phyloP scores from a whole-genome alignment of 2,113 vertebrate species.

The Channa argus region DNA sequence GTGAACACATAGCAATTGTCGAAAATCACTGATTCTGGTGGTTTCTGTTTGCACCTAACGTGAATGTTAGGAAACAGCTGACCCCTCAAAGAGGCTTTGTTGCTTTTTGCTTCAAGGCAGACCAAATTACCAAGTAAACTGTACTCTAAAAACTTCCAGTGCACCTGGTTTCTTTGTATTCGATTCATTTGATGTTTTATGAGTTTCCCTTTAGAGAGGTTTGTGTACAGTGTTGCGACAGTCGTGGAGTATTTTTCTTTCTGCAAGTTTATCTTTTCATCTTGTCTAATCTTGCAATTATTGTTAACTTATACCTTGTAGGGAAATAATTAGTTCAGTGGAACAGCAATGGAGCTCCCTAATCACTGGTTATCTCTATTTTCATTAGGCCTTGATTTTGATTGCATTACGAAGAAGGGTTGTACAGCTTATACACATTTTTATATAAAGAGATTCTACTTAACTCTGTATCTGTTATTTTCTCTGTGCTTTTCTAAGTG shows the following conservation, averaged over 20 bases:
- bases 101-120: no score
- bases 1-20: background rate
- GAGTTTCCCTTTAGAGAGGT: no score
- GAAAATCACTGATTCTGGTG: background rate
- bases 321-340: background rate
- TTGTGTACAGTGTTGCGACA: no score
- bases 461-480: background rate
- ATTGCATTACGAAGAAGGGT: background rate
- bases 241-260: no score
- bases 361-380: conserved; percentile 3
- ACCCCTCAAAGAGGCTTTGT: background rate
- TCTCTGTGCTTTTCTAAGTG: background rate
- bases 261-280: conserved; percentile 14
- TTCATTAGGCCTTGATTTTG: background rate
- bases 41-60: background rate
- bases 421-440: background rate
- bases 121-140: no score
- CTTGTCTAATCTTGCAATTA: background rate
- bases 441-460: background rate
- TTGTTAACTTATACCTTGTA: background rate
- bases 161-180: background rate
- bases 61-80: background rate
- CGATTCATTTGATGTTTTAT: background rate
- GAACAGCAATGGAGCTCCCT: background rate
- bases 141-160: no score